A percentile compares a stretch with the other conserved stretches of the same genome.
Evolutionary conservation across 1,140 invertebrate genomes (phyloP).

Genomic region (Solenopsis fugax): DNA sequence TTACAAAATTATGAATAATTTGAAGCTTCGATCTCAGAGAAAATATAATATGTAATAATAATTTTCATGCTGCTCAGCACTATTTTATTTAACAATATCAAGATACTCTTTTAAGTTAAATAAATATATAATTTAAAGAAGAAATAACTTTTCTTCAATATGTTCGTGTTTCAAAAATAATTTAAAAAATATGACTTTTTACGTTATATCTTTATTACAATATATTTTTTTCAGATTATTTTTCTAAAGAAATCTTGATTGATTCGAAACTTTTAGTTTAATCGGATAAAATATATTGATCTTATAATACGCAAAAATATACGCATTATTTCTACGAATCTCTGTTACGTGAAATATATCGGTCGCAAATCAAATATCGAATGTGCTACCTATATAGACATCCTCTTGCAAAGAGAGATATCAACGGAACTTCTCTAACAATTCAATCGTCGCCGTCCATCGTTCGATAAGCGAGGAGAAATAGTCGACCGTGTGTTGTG

Average conservation of each 20-base stretch:
- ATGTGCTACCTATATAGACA: background rate
- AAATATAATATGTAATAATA: background rate
- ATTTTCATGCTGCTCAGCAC: background rate
- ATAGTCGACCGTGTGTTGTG: background rate
- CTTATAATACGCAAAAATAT: background rate
- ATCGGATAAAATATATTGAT: background rate
- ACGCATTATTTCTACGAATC: background rate
- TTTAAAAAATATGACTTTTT: background rate
- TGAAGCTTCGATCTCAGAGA: background rate
- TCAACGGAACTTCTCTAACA: background rate
- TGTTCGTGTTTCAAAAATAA: background rate
- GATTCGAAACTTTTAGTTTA: background rate
- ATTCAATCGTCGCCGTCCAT: slow-evolving; percentile 36
- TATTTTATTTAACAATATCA: background rate
- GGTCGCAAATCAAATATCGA: slow-evolving; percentile 1
- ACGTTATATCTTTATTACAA: background rate
- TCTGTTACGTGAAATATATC: slow-evolving; percentile 1
- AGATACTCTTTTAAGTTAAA: background rate
- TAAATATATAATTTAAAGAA: slow-evolving; percentile 11
- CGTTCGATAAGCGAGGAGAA: background rate
- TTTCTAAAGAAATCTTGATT: background rate
- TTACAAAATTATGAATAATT: background rate
- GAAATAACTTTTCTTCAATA: slow-evolving; percentile 2
- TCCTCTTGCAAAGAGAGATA: background rate
- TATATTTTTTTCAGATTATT: background rate